Conservation (phyloP, 2,113 vertebrate genomes). For the Peromyscus maniculatus region DNA sequence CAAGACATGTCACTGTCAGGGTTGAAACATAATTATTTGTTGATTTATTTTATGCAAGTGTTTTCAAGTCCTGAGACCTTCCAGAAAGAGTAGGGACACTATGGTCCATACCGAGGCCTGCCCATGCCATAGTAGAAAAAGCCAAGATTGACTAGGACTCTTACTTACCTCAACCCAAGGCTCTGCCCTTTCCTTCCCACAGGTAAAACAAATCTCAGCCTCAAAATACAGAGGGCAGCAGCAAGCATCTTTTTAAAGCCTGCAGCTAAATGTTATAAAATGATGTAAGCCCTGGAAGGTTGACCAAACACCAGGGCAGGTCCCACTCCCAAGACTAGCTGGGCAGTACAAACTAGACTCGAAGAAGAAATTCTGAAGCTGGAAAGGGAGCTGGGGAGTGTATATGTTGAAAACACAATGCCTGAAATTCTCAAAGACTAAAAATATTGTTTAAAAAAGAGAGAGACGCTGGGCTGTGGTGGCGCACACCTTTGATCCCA, state of each 20-base stretch:
- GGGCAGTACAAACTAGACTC: background rate
- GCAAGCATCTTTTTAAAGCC: background rate
- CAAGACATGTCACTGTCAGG: background rate
- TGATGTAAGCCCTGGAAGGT: background rate
- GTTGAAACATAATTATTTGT: constrained; percentile 19
- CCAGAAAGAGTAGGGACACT: background rate
- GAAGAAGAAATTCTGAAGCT: background rate
- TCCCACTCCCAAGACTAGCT: background rate
- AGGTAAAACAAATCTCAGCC: constrained; percentile 19
- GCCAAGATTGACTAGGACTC: background rate
- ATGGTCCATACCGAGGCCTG: background rate
- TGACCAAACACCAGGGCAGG: background rate
- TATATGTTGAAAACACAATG: background rate
- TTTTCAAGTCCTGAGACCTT: background rate
- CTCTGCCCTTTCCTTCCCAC: background rate
- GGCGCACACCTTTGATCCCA: background rate
- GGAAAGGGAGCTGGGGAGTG: background rate
- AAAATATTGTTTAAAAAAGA: background rate
- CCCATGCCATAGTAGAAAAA: background rate
- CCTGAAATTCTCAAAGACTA: background rate
- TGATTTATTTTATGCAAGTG: background rate
- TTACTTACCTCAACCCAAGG: background rate
- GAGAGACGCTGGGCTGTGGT: background rate
- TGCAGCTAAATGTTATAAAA: background rate
- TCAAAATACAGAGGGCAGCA: background rate